A percentile compares a stretch with the other conserved stretches of the same genome.
phyloP scores from a whole-genome alignment of 2,888 invertebrate genomes.

The Bimastos eiseni region DNA sequence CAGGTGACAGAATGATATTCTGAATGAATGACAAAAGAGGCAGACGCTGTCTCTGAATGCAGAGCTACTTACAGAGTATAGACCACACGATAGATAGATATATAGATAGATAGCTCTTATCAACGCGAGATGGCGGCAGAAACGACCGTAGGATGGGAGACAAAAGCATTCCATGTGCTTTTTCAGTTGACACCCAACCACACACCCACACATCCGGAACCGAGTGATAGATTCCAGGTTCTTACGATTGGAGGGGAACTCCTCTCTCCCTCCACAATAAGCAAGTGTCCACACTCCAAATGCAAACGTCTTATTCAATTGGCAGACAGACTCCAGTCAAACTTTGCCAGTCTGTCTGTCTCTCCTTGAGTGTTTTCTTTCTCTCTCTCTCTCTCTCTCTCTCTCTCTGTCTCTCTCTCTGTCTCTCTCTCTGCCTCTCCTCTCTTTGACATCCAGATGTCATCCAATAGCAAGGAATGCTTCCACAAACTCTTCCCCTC shows the following conservation, averaged over 20 bases:
- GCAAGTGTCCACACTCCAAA: background rate
- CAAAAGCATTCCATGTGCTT: background rate
- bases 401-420: background rate
- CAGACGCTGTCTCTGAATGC: background rate
- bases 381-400: background rate
- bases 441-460: background rate
- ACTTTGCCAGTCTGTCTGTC: too few species aligned
- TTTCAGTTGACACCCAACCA: background rate
- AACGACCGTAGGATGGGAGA: background rate
- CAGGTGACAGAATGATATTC: background rate
- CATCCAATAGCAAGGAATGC: background rate
- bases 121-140: background rate
- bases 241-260: too few species aligned
- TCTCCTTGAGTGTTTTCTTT: background rate
- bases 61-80: background rate
- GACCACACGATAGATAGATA: background rate
- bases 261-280: background rate
- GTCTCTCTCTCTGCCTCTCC: background rate
- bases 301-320: background rate
- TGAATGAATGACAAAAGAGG: background rate
- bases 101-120: background rate
- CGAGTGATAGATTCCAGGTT: background rate
- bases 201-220: background rate
- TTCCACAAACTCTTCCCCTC: background rate
- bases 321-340: background rate